Percentiles rank a stretch among this genome's conserved stretches.
These are phyloP conservation scores for Scaptomyza polygonia DNA, from an alignment of 2,888 invertebrate genomes.

Conservation along the genomic window DNA sequence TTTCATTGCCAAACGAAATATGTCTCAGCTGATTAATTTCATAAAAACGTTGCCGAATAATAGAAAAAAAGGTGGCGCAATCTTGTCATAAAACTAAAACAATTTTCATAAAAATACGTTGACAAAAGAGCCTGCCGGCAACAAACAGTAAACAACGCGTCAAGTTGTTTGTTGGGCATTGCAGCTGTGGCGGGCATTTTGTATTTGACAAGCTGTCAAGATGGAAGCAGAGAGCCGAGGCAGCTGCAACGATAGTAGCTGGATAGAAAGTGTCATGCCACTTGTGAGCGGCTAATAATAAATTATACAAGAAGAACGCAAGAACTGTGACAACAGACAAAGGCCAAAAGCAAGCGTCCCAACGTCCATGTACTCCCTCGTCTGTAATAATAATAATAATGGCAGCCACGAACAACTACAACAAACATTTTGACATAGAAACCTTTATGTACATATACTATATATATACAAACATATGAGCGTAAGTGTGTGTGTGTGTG, in stretches of 20 bases:
- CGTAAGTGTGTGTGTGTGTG: conserved; percentile 28
- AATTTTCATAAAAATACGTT: conserved; percentile 13
- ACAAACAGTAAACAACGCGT: conserved; percentile 45
- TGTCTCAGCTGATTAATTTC: conserved; percentile 57
- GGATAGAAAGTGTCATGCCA: conserved; percentile 27
- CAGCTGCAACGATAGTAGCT: conserved; percentile 28
- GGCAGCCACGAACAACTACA: conserved; percentile 26
- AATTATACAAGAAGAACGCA: conserved; percentile 57
- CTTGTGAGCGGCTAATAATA: conserved; percentile 64
- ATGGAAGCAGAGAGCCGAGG: conserved; percentile 7
- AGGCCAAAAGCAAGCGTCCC: conserved; percentile 38
- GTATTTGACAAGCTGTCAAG: conserved; percentile 72
- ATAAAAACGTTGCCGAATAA: conserved; percentile 37
- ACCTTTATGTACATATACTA: conserved; percentile 17
- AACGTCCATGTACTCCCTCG: conserved; percentile 7
- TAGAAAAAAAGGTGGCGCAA: conserved; percentile 6
- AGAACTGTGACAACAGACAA: conserved; percentile 66
- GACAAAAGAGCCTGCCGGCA: conserved; percentile 22
- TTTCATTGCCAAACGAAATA: conserved; percentile 47
- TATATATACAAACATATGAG: conserved; percentile 9
- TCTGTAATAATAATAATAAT: conserved; percentile 45
- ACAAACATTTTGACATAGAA: conserved; percentile 62
- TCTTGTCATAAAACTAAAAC: conserved; percentile 18
- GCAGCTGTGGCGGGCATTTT: conserved; percentile 56
- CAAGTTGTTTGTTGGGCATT: conserved; percentile 59